Conservation (phyloP, 2,888 invertebrate species). For the Ctenicera cuprea region DNA sequence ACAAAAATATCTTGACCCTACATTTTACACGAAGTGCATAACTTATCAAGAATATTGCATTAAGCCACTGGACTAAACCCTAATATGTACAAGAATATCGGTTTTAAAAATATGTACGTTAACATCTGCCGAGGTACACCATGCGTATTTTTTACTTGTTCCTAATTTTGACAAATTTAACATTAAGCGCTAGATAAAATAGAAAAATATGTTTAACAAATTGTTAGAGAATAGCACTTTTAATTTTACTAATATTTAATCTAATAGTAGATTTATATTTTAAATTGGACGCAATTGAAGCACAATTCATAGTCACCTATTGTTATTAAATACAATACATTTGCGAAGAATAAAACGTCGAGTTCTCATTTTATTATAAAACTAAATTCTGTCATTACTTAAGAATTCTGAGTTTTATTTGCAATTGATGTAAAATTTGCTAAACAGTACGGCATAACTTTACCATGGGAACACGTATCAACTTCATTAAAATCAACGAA, state of each 20-base stretch:
- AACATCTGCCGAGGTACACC: no score
- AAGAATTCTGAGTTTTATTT: constrained; percentile 21
- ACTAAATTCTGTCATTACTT: neutral
- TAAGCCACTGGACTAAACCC: no score
- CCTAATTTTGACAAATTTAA: no score
- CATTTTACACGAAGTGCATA: no score
- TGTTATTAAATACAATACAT: neutral
- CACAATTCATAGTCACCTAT: constrained; percentile 18
- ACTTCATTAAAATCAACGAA: constrained; percentile 74
- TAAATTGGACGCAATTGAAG: constrained; percentile 31
- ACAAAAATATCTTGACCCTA: no score
- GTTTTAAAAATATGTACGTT: no score
- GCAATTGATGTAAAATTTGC: constrained; percentile 28
- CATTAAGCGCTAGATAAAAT: neutral
- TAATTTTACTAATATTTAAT: neutral
- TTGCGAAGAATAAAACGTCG: neutral
- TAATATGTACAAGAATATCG: no score
- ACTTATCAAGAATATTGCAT: no score
- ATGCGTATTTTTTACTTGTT: no score
- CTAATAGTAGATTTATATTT: constrained; percentile 7
- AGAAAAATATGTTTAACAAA: neutral
- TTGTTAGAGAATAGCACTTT: neutral
- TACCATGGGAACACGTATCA: constrained; percentile 80
- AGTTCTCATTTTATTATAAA: neutral
- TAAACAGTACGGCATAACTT: constrained; percentile 78